phyloP scores from a whole-genome alignment of 2,797 vertebrate species.

The Gambelia wislizenii region DNA sequence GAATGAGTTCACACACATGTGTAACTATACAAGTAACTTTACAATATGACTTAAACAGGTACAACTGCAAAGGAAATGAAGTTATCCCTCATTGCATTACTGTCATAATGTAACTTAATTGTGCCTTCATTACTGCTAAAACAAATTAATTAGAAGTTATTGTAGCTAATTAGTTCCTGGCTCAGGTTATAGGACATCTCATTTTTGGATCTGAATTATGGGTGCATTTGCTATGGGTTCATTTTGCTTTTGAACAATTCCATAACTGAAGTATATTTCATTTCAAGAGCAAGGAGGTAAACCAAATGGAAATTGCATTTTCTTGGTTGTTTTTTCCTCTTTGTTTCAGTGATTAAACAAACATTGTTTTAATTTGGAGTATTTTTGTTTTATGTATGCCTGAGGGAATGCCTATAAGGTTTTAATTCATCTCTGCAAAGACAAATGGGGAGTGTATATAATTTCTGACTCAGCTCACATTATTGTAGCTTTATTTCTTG shows the following conservation, averaged over 20 bases:
- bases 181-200: background rate
- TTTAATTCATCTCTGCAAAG: conserved; percentile 3
- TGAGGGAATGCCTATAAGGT: background rate
- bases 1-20: background rate
- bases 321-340: background rate
- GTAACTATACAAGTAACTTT: background rate
- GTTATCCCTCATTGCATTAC: background rate
- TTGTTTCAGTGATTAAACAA: background rate
- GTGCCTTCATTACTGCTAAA: too few species aligned
- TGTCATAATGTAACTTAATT: too few species aligned
- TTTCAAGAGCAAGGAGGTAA: background rate
- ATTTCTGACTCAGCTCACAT: conserved; percentile 5
- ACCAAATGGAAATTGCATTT: background rate
- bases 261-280: background rate
- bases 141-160: background rate
- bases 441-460: background rate
- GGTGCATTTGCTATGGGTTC: background rate
- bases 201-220: background rate
- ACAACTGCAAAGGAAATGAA: background rate
- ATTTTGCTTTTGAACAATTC: background rate
- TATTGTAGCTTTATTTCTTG: background rate
- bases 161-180: background rate
- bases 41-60: background rate
- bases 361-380: conserved; percentile 1
- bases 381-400: background rate